Conservation (phyloP, 2,888 invertebrate genomes). For the Synanthedon tipuliformis region DNA sequence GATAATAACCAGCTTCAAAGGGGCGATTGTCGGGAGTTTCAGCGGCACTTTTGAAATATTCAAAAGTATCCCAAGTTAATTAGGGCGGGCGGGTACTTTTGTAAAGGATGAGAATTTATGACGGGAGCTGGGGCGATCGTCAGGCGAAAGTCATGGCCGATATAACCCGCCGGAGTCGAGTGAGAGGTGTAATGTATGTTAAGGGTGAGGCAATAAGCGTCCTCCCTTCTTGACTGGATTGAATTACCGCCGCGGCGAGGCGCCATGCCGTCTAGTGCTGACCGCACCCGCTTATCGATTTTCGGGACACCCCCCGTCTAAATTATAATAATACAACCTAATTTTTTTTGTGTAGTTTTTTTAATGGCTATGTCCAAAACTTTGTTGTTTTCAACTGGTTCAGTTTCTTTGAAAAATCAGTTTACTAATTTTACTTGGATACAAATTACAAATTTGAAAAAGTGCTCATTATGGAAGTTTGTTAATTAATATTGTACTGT, state of each 20-base stretch:
- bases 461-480: no score
- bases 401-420: not conserved
- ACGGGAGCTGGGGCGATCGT: slow-evolving; percentile 24
- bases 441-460: no score
- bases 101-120: slow-evolving; percentile 38
- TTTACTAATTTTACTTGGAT: not conserved
- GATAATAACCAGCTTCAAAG: slow-evolving; percentile 25
- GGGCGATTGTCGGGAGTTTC: slow-evolving; percentile 18
- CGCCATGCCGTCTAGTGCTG: slow-evolving; percentile 52
- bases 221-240: slow-evolving; percentile 47
- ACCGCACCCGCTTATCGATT: slow-evolving; percentile 33
- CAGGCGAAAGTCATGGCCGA: slow-evolving; percentile 37
- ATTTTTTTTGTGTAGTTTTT: not conserved
- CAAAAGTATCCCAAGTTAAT: slow-evolving; percentile 49
- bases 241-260: slow-evolving; percentile 24
- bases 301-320: slow-evolving; percentile 17
- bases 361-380: not conserved
- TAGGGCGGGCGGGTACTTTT: slow-evolving; percentile 40
- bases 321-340: slow-evolving; percentile 12
- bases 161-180: slow-evolving; percentile 28
- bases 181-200: slow-evolving; percentile 42
- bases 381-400: not conserved
- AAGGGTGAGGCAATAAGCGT: slow-evolving; percentile 35
- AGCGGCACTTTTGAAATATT: slow-evolving; percentile 35
- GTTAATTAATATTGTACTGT: no score